Conservation (phyloP, 1,140 invertebrate species). For the Lepeophtheirus salmonis region DNA sequence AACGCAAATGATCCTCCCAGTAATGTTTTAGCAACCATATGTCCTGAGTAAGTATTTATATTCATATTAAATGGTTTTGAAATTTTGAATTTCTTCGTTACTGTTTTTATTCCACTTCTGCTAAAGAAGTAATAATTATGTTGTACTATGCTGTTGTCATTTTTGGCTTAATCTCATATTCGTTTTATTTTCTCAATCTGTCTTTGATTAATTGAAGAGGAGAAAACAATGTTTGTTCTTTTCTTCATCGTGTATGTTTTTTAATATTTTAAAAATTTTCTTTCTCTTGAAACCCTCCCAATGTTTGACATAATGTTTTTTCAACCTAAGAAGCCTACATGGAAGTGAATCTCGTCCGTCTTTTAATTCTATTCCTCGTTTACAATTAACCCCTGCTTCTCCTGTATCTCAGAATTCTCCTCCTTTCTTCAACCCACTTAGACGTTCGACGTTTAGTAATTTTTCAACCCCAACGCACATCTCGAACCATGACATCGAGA, state of each 20-base stretch:
- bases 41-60: not conserved
- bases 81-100: not conserved
- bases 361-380: not conserved
- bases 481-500: not conserved
- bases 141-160: not conserved
- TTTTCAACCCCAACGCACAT: not conserved
- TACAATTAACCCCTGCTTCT: not conserved
- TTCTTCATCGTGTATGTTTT: not conserved
- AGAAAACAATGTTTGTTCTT: too few relatives aligned
- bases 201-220: not conserved
- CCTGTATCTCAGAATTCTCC: not conserved
- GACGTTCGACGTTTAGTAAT: not conserved
- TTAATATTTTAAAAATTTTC: not conserved
- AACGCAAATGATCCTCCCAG: not conserved
- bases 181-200: not conserved
- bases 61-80: not conserved
- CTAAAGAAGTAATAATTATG: too few relatives aligned
- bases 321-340: not conserved
- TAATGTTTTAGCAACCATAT: not conserved
- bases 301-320: too few relatives aligned
- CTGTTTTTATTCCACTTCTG: too few relatives aligned
- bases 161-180: not conserved
- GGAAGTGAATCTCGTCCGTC: not conserved
- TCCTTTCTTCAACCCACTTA: too few relatives aligned
- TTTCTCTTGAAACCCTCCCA: too few relatives aligned